phyloP scores from a whole-genome alignment of 2,797 vertebrate species.

The Lates japonicus region DNA sequence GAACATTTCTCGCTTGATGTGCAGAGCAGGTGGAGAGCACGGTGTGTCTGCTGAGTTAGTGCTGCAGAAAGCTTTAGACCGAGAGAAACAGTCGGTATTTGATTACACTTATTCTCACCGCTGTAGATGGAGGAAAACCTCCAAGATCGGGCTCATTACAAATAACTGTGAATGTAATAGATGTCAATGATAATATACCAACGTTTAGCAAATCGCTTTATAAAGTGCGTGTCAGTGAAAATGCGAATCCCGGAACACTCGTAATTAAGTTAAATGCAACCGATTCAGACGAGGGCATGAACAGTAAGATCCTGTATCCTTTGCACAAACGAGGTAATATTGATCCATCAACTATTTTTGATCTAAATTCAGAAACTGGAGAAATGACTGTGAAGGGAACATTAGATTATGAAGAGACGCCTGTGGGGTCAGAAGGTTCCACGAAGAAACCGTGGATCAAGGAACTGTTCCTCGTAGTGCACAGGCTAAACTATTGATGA shows the following conservation, averaged over 20 bases:
- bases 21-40: slow-evolving; percentile 68
- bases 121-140: slow-evolving; percentile 87
- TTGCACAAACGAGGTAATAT: slow-evolving; percentile 65
- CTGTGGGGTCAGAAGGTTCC: slow-evolving; percentile 85
- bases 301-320: slow-evolving; percentile 73
- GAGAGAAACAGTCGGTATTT: slow-evolving; percentile 82
- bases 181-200: slow-evolving; percentile 87
- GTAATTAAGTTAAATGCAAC: slow-evolving; percentile 75
- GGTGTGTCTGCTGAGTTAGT: slow-evolving; percentile 83
- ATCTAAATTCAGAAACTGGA: slow-evolving; percentile 77
- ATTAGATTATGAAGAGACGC: slow-evolving; percentile 85
- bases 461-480: slow-evolving; percentile 51
- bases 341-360: slow-evolving; percentile 61
- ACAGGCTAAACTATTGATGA: slow-evolving; percentile 80
- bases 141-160: slow-evolving; percentile 77
- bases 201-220: slow-evolving; percentile 81
- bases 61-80: slow-evolving; percentile 85
- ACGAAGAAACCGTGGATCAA: no score
- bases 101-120: slow-evolving; percentile 80
- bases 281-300: slow-evolving; percentile 79
- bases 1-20: slow-evolving; percentile 76
- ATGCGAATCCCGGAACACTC: slow-evolving; percentile 36
- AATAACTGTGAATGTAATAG: slow-evolving; percentile 81
- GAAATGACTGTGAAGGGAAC: slow-evolving; percentile 82
- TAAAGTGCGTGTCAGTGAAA: slow-evolving; percentile 83